Evolutionary conservation across 2,797 vertebrate species (phyloP).

Genomic region (Pristis pectinata): DNA sequence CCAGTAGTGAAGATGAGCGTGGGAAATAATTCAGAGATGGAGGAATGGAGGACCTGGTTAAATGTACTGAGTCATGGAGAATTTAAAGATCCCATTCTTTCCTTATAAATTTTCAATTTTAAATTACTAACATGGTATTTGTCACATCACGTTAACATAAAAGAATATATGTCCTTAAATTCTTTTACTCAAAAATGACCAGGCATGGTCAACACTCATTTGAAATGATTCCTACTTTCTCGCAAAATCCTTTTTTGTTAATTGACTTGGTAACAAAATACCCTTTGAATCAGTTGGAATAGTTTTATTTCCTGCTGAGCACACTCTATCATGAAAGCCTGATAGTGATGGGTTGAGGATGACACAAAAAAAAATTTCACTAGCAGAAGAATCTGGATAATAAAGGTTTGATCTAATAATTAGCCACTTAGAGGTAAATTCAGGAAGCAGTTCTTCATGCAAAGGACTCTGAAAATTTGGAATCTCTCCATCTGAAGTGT

Average conservation of each 20-base stretch:
- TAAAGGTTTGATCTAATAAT: not conserved
- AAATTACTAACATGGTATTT: not conserved
- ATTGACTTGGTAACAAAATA: not conserved
- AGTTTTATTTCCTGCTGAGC: not conserved
- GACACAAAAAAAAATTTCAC: not conserved
- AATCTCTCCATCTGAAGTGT: not conserved
- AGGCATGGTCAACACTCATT: not conserved
- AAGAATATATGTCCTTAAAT: not conserved
- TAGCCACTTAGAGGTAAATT: not conserved
- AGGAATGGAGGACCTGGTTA: not conserved
- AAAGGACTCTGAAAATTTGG: not conserved
- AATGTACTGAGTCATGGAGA: too few relatives aligned
- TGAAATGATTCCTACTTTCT: not conserved
- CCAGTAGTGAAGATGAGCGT: not conserved
- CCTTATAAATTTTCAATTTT: not conserved
- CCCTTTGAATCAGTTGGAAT: not conserved
- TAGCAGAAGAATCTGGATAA: not conserved
- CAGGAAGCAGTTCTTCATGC: not conserved
- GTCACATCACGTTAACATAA: not conserved
- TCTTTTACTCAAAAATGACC: not conserved
- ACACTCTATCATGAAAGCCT: too few relatives aligned
- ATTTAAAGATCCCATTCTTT: too few relatives aligned
- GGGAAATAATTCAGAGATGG: not conserved
- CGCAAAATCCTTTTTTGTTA: not conserved
- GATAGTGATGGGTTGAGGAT: not conserved